phyloP scores from a whole-genome alignment of 2,888 invertebrate species.

The Agrotis puta region DNA sequence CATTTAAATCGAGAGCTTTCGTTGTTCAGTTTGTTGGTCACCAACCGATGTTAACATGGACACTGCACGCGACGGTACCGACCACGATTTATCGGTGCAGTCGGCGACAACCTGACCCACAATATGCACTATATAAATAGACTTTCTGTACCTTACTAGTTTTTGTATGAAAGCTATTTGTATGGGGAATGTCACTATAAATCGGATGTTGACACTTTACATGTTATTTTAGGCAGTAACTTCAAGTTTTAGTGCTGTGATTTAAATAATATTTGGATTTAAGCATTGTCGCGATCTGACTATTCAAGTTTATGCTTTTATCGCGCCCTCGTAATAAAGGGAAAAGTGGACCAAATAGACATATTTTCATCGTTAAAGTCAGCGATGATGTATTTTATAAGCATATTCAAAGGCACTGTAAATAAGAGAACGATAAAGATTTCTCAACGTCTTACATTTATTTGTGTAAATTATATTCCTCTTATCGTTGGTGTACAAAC shows the following conservation, averaged over 20 bases:
- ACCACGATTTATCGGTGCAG: slow-evolving; percentile 67
- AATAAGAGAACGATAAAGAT: neutral
- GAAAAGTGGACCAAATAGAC: neutral
- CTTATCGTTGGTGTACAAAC: too few relatives aligned
- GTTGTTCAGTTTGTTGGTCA: slow-evolving; percentile 72
- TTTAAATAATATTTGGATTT: slow-evolving; percentile 43
- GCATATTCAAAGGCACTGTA: neutral
- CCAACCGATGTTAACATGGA: slow-evolving; percentile 77
- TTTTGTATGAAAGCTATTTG: slow-evolving; percentile 46
- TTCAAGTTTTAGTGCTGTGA: slow-evolving; percentile 29
- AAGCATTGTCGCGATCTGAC: slow-evolving; percentile 3
- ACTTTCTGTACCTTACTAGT: neutral
- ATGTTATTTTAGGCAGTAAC: slow-evolving; percentile 34
- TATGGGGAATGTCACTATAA: slow-evolving; percentile 49
- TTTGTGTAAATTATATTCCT: neutral
- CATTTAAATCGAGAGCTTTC: slow-evolving; percentile 84
- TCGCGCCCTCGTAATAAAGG: neutral
- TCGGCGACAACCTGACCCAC: slow-evolving; percentile 58
- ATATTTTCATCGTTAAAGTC: neutral
- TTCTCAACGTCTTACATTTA: neutral
- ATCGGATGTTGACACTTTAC: slow-evolving; percentile 44
- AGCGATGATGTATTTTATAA: neutral
- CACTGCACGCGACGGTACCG: slow-evolving; percentile 72
- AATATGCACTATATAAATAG: slow-evolving; percentile 49
- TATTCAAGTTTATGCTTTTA: slow-evolving; percentile 26